phyloP scores from a whole-genome alignment of 2,888 invertebrate genomes.

The Drosophila buzzatii region DNA sequence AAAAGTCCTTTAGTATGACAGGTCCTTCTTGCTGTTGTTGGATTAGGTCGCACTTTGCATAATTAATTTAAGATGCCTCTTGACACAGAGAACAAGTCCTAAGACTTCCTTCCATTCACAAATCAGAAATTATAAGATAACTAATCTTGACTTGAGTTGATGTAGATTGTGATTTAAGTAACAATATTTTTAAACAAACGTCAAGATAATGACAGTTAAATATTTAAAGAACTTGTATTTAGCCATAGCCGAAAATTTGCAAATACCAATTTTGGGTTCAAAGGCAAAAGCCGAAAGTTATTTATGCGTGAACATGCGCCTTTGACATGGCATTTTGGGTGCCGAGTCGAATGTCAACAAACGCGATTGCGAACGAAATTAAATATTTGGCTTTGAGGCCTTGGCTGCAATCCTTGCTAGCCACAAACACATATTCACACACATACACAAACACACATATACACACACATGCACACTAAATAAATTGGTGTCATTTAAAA shows the following conservation, averaged over 20 bases:
- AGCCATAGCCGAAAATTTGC: constrained; percentile 7
- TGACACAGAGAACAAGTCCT: not conserved
- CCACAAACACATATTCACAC: constrained; percentile 25
- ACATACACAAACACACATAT: constrained; percentile 22
- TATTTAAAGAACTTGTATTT: not conserved
- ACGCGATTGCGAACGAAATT: constrained; percentile 60
- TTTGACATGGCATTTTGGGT: constrained; percentile 56
- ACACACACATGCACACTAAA: constrained; percentile 47
- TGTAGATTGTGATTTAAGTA: not conserved
- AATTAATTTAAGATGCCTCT: constrained; percentile 65
- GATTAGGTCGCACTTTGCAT: constrained; percentile 76
- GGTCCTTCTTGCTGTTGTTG: constrained; percentile 40
- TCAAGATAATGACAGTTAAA: not conserved
- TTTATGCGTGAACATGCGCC: constrained; percentile 74
- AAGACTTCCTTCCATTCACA: not conserved
- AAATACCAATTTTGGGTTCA: constrained; percentile 51
- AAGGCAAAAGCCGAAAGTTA: constrained; percentile 57
- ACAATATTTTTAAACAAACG: not conserved
- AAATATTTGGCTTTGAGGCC: constrained; percentile 66
- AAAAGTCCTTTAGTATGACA: constrained; percentile 50
- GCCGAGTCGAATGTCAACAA: constrained; percentile 62
- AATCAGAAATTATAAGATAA: constrained; percentile 1
- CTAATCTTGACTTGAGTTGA: not conserved
- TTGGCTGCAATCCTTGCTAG: constrained; percentile 53
- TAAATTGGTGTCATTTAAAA: constrained; percentile 77